Conservation (phyloP, 2,888 invertebrate species). For the Cabera pusaria region DNA sequence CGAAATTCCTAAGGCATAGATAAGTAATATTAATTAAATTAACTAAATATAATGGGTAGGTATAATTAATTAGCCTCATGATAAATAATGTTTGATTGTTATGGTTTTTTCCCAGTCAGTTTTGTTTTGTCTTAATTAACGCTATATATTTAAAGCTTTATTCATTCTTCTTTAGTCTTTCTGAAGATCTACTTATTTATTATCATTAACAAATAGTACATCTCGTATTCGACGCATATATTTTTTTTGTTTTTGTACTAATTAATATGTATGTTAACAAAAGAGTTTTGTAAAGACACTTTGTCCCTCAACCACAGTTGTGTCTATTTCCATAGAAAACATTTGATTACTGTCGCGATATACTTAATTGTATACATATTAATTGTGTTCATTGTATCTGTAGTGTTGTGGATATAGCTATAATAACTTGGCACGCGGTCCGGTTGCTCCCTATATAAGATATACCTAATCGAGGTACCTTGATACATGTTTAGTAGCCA, state of each 20-base stretch:
- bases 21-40: conserved; percentile 5
- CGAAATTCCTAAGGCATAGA: conserved; percentile 2
- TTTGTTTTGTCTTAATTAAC: too few species aligned
- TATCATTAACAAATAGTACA: too few species aligned
- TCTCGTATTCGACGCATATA: not conserved
- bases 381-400: too few species aligned
- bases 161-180: not conserved
- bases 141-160: too few species aligned
- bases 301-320: conserved; percentile 6
- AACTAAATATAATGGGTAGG: conserved; percentile 5
- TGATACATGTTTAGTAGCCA: too few species aligned
- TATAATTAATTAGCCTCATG: conserved; percentile 8
- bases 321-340: conserved; percentile 7
- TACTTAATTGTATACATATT: conserved; percentile 1
- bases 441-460: too few species aligned
- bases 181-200: not conserved
- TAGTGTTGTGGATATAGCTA: too few species aligned
- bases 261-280: conserved; percentile 4
- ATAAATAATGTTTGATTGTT: conserved; percentile 3
- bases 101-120: too few species aligned
- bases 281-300: conserved; percentile 5
- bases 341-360: conserved; percentile 14
- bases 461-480: too few species aligned
- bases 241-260: not conserved
- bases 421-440: too few species aligned